phyloP scores from a whole-genome alignment of 1,140 invertebrate genomes.

The Drosophila yakuba region DNA sequence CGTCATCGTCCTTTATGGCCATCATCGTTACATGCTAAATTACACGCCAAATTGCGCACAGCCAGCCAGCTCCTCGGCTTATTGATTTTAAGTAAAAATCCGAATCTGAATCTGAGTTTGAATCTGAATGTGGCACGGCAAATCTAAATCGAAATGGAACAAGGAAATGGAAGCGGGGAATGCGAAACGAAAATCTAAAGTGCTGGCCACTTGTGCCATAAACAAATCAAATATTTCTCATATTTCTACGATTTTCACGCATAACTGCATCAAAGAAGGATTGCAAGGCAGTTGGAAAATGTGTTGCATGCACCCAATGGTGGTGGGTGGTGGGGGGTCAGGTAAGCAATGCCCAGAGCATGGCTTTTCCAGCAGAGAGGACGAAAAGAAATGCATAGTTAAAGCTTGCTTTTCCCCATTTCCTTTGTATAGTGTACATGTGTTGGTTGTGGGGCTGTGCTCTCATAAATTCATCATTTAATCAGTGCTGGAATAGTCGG shows the following conservation, averaged over 20 bases:
- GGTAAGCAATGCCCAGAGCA: conserved; percentile 17
- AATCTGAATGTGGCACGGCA: conserved; percentile 17
- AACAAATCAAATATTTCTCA: conserved; percentile 81
- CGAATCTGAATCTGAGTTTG: too few relatives aligned
- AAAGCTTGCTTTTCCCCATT: conserved; percentile 38
- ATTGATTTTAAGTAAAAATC: conserved; percentile 65
- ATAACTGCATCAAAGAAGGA: conserved; percentile 60
- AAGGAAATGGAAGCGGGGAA: conserved; percentile 7
- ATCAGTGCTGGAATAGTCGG: conserved; percentile 16
- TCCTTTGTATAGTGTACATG: conserved; percentile 15
- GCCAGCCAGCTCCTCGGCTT: conserved; percentile 55
- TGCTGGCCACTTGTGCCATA: conserved; percentile 64
- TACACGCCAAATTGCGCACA: conserved; percentile 79
- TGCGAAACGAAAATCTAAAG: conserved; percentile 31
- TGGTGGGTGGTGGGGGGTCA: background rate
- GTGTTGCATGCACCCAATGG: conserved; percentile 45
- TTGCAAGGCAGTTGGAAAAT: conserved; percentile 48
- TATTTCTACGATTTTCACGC: conserved; percentile 69
- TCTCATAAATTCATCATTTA: conserved; percentile 77
- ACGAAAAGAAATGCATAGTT: conserved; percentile 64
- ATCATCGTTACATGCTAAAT: conserved; percentile 81
- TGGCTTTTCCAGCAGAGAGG: conserved; percentile 8
- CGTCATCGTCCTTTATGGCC: conserved; percentile 49
- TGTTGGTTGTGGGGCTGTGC: conserved; percentile 14
- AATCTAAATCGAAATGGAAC: conserved; percentile 43